Conservation (phyloP, 2,797 vertebrate species). For the Pseudochirops cupreus region DNA sequence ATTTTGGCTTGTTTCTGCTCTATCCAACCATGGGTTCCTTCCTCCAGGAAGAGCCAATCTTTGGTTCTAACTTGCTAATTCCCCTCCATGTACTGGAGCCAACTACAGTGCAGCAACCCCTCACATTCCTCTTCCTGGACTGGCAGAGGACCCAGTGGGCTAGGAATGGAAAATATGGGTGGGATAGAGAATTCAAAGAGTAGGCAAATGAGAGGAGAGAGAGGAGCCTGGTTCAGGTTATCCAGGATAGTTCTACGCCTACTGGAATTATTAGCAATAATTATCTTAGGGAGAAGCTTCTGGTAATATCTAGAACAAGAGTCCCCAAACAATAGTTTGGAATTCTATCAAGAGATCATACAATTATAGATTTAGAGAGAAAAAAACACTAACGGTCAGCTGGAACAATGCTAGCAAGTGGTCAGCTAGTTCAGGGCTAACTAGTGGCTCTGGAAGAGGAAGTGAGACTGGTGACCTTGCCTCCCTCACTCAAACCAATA, state of each 20-base stretch:
- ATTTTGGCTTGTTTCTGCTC: slow-evolving; percentile 37
- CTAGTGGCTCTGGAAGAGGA: no score
- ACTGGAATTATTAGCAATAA: not conserved
- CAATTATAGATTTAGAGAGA: not conserved
- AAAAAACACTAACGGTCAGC: not conserved
- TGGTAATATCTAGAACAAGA: not conserved
- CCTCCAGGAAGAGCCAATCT: not conserved
- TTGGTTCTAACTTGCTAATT: not conserved
- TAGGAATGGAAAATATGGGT: no score
- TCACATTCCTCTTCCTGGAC: not conserved
- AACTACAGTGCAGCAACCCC: not conserved
- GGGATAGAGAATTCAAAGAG: not conserved
- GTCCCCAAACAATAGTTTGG: not conserved
- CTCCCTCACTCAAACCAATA: no score
- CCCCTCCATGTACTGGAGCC: not conserved
- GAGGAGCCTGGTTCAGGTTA: not conserved
- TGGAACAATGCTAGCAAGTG: not conserved
- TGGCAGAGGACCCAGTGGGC: not conserved
- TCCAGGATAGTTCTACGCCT: rapidly evolving
- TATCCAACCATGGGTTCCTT: not conserved
- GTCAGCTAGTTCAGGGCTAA: not conserved
- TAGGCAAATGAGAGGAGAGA: not conserved
- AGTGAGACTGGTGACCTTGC: no score
- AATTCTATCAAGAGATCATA: not conserved
- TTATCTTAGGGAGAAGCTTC: not conserved